A percentile compares a stretch with the other conserved stretches of the same genome.
phyloP scores from a whole-genome alignment of 2,888 invertebrate genomes.

The Chymomyza procnemis region DNA sequence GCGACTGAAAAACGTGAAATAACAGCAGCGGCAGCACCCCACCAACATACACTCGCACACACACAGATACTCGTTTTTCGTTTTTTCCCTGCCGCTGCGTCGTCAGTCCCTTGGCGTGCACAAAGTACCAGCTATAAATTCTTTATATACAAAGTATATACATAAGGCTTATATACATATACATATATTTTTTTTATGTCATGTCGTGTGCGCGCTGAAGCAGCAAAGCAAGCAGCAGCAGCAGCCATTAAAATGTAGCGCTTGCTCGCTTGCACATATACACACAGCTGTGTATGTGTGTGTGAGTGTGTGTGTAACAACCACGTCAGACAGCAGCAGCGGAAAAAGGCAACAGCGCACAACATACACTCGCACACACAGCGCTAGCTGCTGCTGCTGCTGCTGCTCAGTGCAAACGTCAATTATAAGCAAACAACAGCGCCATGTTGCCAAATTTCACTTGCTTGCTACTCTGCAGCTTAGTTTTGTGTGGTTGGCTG shows the following conservation, averaged over 20 bases:
- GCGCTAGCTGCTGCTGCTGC: no score
- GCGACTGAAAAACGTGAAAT: constrained; percentile 48
- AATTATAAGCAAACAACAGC: constrained; percentile 66
- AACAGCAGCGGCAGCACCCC: constrained; percentile 24
- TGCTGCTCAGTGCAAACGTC: constrained; percentile 66
- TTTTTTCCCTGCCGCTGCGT: constrained; percentile 56
- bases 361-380: no score
- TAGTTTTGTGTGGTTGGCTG: not conserved
- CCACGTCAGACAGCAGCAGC: constrained; percentile 63
- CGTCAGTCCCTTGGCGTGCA: constrained; percentile 21
- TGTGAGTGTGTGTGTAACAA: constrained; percentile 43
- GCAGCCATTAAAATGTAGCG: constrained; percentile 48
- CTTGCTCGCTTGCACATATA: constrained; percentile 47
- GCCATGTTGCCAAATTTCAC: constrained; percentile 56
- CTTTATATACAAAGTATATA: constrained; percentile 52
- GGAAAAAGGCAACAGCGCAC: constrained; percentile 24
- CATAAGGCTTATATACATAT: constrained; percentile 49
- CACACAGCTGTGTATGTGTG: constrained; percentile 41
- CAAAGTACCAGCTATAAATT: constrained; percentile 68
- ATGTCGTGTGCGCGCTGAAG: constrained; percentile 59
- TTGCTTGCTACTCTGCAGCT: constrained; percentile 29
- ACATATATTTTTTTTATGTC: constrained; percentile 30
- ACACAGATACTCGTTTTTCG: constrained; percentile 66
- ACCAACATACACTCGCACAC: constrained; percentile 2
- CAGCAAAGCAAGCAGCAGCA: constrained; percentile 57